phyloP scores from a whole-genome alignment of 2,797 vertebrate species.

The Phrynocephalus forsythii region DNA sequence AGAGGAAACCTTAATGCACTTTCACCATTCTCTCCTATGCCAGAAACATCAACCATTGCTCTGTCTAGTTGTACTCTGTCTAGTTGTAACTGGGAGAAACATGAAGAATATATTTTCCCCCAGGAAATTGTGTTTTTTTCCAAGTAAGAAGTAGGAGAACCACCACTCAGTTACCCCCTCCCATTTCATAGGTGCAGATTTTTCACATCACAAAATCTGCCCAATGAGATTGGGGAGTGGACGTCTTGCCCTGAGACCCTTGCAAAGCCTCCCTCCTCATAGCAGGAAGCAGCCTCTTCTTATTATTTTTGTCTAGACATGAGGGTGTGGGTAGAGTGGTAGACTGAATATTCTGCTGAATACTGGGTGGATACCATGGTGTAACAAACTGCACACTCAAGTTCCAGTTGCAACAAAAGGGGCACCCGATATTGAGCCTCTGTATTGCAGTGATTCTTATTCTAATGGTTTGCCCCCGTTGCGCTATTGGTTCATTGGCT shows the following conservation, averaged over 20 bases:
- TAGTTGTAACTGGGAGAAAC: background rate
- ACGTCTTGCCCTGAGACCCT: background rate
- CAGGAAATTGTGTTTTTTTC: background rate
- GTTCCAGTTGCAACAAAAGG: too few species aligned
- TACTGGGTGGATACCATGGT: background rate
- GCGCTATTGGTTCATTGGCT: too few species aligned
- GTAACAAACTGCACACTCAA: background rate
- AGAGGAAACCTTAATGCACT: background rate
- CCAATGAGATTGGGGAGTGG: background rate
- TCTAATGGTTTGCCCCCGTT: too few species aligned
- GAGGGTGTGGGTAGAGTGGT: background rate
- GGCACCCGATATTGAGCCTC: too few species aligned
- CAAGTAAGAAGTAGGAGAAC: background rate
- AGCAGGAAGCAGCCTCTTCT: background rate
- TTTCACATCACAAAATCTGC: background rate
- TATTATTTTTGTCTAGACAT: background rate
- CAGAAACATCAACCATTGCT: background rate
- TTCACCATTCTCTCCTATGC: background rate
- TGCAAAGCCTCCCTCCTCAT: too few species aligned
- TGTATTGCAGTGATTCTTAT: too few species aligned
- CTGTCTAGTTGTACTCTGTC: background rate
- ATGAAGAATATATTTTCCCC: background rate
- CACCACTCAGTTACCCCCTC: background rate
- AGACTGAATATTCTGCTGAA: too few species aligned
- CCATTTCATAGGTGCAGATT: background rate